These are phyloP conservation scores for Hydropsyche tenuis DNA, from an alignment of 1,140 invertebrate genomes.

Conservation along the genomic window DNA sequence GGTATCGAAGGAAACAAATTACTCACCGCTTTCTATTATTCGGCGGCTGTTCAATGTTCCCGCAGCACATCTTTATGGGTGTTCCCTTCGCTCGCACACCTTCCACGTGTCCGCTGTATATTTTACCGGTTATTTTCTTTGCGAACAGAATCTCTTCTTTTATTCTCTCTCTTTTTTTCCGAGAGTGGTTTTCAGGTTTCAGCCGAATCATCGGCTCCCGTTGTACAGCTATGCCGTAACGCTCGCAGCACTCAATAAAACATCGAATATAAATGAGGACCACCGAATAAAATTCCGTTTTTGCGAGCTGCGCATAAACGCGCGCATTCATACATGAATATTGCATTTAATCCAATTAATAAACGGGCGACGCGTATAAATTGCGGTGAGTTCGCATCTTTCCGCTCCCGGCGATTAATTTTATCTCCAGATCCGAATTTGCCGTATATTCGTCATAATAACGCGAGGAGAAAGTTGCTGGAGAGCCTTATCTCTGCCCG, in stretches of 20 bases:
- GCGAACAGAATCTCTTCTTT: neutral
- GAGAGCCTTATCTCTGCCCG: constrained; percentile 19
- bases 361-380: too few species aligned
- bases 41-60: constrained; percentile 26
- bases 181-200: neutral
- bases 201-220: constrained; percentile 9
- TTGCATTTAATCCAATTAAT: too few species aligned
- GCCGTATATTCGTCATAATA: neutral
- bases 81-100: neutral
- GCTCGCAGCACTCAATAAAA: neutral
- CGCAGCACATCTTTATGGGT: neutral
- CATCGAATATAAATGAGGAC: neutral
- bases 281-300: neutral
- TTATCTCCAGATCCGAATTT: neutral
- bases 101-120: constrained; percentile 22
- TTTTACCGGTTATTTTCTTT: constrained; percentile 20
- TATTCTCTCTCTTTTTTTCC: neutral
- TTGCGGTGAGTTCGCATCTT: neutral
- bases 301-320: neutral
- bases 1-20: constrained; percentile 28
- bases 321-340: too few species aligned
- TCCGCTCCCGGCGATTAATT: neutral
- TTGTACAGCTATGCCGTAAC: neutral
- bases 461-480: neutral
- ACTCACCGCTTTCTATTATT: constrained; percentile 28